Evolutionary conservation across 2,888 invertebrate genomes (phyloP).

Genomic region (Seira ritae): DNA sequence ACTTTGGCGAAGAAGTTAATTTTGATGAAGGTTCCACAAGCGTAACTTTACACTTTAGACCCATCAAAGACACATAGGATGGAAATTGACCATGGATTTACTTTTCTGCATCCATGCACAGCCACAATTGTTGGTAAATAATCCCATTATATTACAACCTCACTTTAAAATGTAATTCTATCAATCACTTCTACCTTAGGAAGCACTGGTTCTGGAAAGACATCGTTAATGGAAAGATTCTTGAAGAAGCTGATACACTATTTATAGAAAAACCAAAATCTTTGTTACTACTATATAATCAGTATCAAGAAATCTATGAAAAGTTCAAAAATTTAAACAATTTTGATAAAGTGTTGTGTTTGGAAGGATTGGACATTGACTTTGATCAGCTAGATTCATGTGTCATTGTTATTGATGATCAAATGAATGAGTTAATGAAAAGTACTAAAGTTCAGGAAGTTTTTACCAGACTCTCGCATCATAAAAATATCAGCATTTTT

Average conservation of each 20-base stretch:
- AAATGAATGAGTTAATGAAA: constrained; percentile 28
- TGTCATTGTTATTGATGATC: constrained; percentile 48
- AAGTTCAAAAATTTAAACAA: not conserved
- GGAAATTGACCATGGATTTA: not conserved
- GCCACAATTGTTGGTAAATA: constrained; percentile 25
- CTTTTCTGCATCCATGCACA: constrained; percentile 5
- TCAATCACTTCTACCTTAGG: no score
- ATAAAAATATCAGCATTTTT: constrained; percentile 23
- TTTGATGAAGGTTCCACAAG: not conserved
- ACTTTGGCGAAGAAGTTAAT: constrained; percentile 24
- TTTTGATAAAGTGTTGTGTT: not conserved
- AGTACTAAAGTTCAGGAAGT: constrained; percentile 22
- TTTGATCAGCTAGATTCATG: not conserved
- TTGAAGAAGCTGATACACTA: not conserved
- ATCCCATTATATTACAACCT: no score
- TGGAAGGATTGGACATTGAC: constrained; percentile 18
- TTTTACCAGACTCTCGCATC: constrained; percentile 42
- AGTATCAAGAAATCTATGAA: constrained; percentile 42
- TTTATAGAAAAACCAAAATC: not conserved
- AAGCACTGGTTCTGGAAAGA: not conserved
- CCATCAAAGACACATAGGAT: constrained; percentile 9
- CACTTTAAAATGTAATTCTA: no score
- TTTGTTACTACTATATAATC: constrained; percentile 34
- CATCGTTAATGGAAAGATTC: not conserved
- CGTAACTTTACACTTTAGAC: constrained; percentile 21